These are phyloP conservation scores for Gambusia yucatana DNA, from an alignment of 2,797 vertebrate species.

Conservation along the genomic window DNA sequence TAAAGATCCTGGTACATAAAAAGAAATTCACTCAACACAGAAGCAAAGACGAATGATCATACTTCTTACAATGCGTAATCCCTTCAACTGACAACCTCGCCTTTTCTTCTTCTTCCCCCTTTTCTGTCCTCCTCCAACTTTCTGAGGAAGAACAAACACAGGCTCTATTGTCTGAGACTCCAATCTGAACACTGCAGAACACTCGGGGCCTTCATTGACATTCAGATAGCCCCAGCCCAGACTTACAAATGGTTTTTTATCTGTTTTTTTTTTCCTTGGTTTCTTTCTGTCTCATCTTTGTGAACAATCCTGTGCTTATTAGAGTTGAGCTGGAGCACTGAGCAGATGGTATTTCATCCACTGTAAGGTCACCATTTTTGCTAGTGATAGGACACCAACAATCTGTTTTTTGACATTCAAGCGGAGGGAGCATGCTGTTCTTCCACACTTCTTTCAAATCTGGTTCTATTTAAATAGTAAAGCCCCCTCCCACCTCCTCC, in stretches of 20 bases:
- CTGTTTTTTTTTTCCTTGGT: constrained; percentile 27
- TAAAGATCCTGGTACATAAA: constrained; percentile 62
- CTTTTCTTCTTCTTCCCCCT: constrained; percentile 57
- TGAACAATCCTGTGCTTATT: constrained; percentile 80
- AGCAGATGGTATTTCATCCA: constrained; percentile 77
- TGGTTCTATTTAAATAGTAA: constrained; percentile 65
- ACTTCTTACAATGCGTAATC: constrained; percentile 69
- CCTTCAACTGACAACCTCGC: constrained; percentile 67
- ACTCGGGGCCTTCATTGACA: constrained; percentile 85
- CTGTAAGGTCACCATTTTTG: constrained; percentile 71
- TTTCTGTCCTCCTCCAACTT: constrained; percentile 72
- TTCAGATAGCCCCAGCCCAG: constrained; percentile 81
- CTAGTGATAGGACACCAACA: constrained; percentile 68
- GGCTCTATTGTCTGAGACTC: constrained; percentile 88
- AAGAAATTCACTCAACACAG: constrained; percentile 58
- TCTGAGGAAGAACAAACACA: constrained; percentile 88
- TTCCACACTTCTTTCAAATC: constrained; percentile 53
- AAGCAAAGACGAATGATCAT: constrained; percentile 40
- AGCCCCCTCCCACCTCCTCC: constrained; percentile 4
- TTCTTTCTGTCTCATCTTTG: constrained; percentile 16
- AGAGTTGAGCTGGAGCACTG: constrained; percentile 59
- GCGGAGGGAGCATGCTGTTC: constrained; percentile 63
- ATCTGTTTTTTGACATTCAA: constrained; percentile 80
- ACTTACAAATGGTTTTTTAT: constrained; percentile 83
- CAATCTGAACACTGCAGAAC: constrained; percentile 83